A percentile compares a stretch with the other conserved stretches of the same genome.
phyloP scores from a whole-genome alignment of 2,113 vertebrate species.

The Otocyon megalotis region DNA sequence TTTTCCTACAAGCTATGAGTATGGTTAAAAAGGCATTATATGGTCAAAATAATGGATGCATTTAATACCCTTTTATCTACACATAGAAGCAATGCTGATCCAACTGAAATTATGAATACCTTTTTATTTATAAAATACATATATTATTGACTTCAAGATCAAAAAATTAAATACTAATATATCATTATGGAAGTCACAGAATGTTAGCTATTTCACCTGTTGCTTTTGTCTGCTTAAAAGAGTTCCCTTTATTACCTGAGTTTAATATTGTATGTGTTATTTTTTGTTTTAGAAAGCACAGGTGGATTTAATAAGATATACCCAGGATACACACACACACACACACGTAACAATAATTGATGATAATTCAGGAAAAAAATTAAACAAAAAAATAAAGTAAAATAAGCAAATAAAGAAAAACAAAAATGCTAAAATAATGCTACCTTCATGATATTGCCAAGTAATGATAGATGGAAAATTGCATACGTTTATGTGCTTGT shows the following conservation, averaged over 20 bases:
- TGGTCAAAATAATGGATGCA: not conserved
- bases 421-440: not conserved
- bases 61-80: not conserved
- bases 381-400: not conserved
- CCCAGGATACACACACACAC: not conserved
- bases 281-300: conserved; percentile 50
- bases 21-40: not conserved
- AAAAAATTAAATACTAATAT: not conserved
- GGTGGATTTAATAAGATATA: not conserved
- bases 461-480: not conserved
- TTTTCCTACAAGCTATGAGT: not conserved
- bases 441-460: not conserved
- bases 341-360: not conserved
- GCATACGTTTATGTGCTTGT: not conserved
- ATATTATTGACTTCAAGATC: not conserved
- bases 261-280: conserved; percentile 54
- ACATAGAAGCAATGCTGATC: not conserved
- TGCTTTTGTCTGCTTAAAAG: conserved; percentile 5
- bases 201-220: conserved; percentile 14
- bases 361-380: not conserved
- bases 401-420: not conserved
- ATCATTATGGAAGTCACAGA: not conserved
- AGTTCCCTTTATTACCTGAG: not conserved
- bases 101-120: not conserved
- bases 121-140: not conserved